Conservation (phyloP, 2,797 vertebrate genomes). For the Babyrousa celebensis region DNA sequence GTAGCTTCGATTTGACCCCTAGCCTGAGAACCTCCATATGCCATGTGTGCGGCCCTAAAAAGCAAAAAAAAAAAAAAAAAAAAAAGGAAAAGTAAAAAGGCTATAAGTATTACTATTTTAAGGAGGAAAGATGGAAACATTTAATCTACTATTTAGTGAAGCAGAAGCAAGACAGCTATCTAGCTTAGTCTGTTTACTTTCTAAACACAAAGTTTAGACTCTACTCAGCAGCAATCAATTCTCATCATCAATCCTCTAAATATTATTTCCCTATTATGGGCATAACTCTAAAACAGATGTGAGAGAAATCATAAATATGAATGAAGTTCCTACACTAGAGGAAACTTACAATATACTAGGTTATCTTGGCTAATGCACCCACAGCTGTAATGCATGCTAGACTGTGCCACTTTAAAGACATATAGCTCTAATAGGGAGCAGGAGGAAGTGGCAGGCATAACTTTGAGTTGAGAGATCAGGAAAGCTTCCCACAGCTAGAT, state of each 20-base stretch:
- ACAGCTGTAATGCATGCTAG: not conserved
- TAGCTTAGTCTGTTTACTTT: not conserved
- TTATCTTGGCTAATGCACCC: not conserved
- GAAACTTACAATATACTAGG: not conserved
- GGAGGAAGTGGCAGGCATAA: not conserved
- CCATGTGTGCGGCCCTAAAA: too few species aligned
- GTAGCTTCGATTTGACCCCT: too few species aligned
- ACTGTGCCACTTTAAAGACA: constrained; percentile 1
- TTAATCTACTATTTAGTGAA: constrained; percentile 22
- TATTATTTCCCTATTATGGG: not conserved
- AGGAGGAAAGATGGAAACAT: not conserved
- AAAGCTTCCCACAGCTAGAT: not conserved
- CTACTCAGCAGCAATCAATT: constrained; percentile 37
- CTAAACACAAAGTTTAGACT: not conserved
- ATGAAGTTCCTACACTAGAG: not conserved
- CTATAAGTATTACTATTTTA: not conserved
- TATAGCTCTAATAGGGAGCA: not conserved
- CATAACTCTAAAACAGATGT: constrained; percentile 14
- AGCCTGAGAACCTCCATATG: too few species aligned
- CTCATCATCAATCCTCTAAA: not conserved
- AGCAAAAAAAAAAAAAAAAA: not conserved
- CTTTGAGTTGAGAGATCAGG: not conserved
- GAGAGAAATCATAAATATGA: constrained; percentile 23
- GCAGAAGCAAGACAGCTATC: not conserved
- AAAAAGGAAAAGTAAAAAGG: not conserved